Evolutionary conservation across 64 coral and sea anemone genomes (phyloP), one percentile per base, ranked within the genome.

Genomic region (Porites australiensis): DNA sequence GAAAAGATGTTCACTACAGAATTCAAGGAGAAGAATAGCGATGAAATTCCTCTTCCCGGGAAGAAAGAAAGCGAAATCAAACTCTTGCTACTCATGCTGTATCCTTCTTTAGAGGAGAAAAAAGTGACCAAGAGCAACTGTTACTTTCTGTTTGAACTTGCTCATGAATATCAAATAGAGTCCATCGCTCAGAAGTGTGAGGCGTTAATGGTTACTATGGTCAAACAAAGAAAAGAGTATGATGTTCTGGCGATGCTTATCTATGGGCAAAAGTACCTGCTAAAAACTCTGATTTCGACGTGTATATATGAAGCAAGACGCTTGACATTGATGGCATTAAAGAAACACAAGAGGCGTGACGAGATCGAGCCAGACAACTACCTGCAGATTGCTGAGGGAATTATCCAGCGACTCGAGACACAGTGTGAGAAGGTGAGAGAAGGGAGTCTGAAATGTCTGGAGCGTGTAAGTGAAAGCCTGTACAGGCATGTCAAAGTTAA

Each of bases 1-100:
- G 90, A 92, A 20, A 54, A 19, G 46, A 96, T 79, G 76, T 79
- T 79, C 14, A 55, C 50, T 8, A 0, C 46, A n/a, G 46, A 77
- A 15, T 77, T 77, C n/a, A 52, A 77, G 11, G 75, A 77, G 19
- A 77, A 77, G 44, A 58, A 59, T 3, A 37, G 1, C 0, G 21
- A 10, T 23, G 76, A 79, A 79, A 79, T 79, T 4, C 19, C 76
- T 37, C 27, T 37, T 37, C 27, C 27, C 0, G 27, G 27, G 27
- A 37, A 37, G 27, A 37, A 37, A 37, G 76, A 50, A 58, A 58
- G 6, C n/a, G 76, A 79, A 58, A 19, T 79, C 27, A 23, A 79
- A 15, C 7, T 11, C 16, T 2, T 77, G 49, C 75, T 77, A 9
- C 75, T 20, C 4, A 52, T 54, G 7, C 55, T 77, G 75, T 79